Base-by-base conservation (phyloP, 2,797 vertebrate species). In the Acomys russatus region DNA sequence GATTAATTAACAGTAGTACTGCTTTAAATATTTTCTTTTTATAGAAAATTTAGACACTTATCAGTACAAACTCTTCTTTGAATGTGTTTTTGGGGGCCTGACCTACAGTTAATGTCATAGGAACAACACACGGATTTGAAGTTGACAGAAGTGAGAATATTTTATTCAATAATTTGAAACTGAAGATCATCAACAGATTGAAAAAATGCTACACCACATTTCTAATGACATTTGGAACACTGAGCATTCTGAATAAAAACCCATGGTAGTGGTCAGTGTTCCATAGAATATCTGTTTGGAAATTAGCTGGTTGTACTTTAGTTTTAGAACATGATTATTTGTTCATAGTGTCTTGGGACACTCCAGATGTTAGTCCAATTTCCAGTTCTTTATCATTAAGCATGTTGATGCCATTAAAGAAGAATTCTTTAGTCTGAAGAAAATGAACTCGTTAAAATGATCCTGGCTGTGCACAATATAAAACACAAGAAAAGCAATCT, bases 291-390 rank as follows among this genome's bases (percentile, higher is more conserved):
- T 85, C 56, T 85, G 14, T 79, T 93, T 97, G 94, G 82, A 90
- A 95, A 97, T 90, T 96, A 95, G 74, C 63, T 88, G 10, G 22
- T 87, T 85, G 63, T 49, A 89, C 64, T 96, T 96, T 87, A 96
- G 66, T 94, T 96, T 97, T 95, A 95, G 92, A 96, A 85, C 23
- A 33, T 82, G 44, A 82, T 88, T 70, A 38, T 88, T 86, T 96
- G n/a, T 95, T 97, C 78, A 79, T 6, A 88, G 95, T 95, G 80
- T 25, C 88, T 96, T 95, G 92, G 92, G 96, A 97, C 63, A 95
- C 90, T 74, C 84, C 95, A 97, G 94, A 94, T 98, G 95, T 97
- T 97, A 92, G 79, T 71, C 28, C 38, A 90, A n/a, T 96, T 82
- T 97, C 66, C 66, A 83, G 78, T 92, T 89, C 54, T 96, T 94